Conservation (phyloP, 2,113 vertebrate genomes). For the Tachysurus vachellii region DNA sequence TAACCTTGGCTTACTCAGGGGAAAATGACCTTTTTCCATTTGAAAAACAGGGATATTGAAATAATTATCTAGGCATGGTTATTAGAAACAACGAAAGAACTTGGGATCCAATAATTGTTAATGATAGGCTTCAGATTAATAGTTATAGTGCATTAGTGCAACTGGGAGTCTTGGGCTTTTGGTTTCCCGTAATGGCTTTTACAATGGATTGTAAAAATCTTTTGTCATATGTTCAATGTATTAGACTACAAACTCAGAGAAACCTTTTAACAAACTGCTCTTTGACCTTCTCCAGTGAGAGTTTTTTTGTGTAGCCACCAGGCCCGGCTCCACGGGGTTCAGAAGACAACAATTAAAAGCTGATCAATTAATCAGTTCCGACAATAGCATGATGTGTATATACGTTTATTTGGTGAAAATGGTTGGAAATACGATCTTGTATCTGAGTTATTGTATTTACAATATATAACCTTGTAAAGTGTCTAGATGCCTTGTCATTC, state of each 20-base stretch:
- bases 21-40: not conserved
- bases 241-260: constrained; percentile 43
- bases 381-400: constrained; percentile 42
- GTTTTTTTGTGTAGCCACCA: constrained; percentile 14
- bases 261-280: constrained; percentile 45
- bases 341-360: constrained; percentile 33
- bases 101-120: not conserved
- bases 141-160: constrained; percentile 50
- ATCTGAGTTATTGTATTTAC: not conserved
- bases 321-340: no score
- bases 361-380: constrained; percentile 21
- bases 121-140: constrained; percentile 49
- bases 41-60: not conserved
- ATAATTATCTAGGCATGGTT: not conserved
- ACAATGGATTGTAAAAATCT: constrained; percentile 9
- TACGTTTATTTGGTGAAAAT: not conserved
- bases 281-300: constrained; percentile 19
- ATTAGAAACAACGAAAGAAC: not conserved
- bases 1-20: not conserved
- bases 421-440: no score
- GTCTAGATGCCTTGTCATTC: not conserved
- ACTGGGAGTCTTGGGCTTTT: constrained; percentile 45
- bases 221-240: constrained; percentile 30
- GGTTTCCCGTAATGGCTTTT: constrained; percentile 59
- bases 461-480: constrained; percentile 2